Base-by-base conservation (phyloP, 2,888 invertebrate genomes). In the Lasioglossum calceatum region DNA sequence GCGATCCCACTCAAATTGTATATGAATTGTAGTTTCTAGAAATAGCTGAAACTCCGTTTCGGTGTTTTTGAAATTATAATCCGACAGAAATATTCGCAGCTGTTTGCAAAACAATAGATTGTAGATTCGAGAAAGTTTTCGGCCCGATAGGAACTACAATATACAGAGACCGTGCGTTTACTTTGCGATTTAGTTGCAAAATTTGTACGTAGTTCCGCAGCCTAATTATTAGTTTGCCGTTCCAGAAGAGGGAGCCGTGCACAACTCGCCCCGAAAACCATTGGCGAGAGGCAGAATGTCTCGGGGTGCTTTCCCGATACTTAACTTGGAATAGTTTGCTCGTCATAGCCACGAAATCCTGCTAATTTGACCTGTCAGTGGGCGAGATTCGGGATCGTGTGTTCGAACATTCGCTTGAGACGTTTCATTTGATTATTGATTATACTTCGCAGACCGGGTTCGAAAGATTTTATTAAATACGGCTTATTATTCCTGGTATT, bases 261-360 rank as follows among this genome's bases (percentile, higher is more conserved):
- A 12, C 36, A 12, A 23, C 70, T 23, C 39, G 70, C 19, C 70
- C 70, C 70, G 39, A 23, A 70, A 70, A 70, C 70, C 23, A 23
- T 36, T 12, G 70, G 39, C 70, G 19, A 39, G 39, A 70, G 19
- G 32, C 32, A 36, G 39, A 70, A 70, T 70, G 39, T 39, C 39
- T 70, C 36, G 23, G 70, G 70, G 19, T 64, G 64, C 32, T 64
- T 64, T 64, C 64, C 64, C 64, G 64, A 64, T 64, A 64, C 64
- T 64, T 64, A 16, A 64, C 64, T 39, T 39, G 39, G 23, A 23
- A 70, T 39, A 70, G 39, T 72, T 72, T 42, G n/a, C 42, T 27
- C 12, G 19, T 44, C 36, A 54, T 27, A 44, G 73, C 67, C 70
- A 12, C 23, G 70, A 70, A 70, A 70, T 39, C 39, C 39, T 36